Conservation (phyloP, 2,888 invertebrate species). For the Drosophila lutescens region DNA sequence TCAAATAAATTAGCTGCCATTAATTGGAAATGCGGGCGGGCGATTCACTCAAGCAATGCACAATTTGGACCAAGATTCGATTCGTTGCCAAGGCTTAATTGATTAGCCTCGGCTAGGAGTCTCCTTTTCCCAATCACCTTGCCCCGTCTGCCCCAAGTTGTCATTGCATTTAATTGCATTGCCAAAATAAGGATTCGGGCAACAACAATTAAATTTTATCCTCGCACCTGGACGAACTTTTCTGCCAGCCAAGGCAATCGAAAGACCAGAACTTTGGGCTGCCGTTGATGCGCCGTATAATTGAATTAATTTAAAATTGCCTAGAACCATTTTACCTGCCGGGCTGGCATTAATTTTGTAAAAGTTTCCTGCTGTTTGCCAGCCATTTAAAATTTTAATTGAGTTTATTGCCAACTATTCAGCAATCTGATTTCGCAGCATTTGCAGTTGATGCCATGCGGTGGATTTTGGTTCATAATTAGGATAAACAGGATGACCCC, state of each 20-base stretch:
- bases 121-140: background rate
- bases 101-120: slow-evolving; percentile 33
- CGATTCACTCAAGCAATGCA: slow-evolving; percentile 35
- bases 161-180: slow-evolving; percentile 69
- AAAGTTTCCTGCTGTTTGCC: slow-evolving; percentile 40
- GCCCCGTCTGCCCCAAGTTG: slow-evolving; percentile 13
- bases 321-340: slow-evolving; percentile 8
- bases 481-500: slow-evolving; percentile 23
- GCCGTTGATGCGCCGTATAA: slow-evolving; percentile 41
- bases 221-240: slow-evolving; percentile 51
- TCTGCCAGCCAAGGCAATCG: slow-evolving; percentile 31
- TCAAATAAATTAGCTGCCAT: slow-evolving; percentile 67
- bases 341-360: slow-evolving; percentile 25
- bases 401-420: slow-evolving; percentile 48
- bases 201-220: slow-evolving; percentile 58
- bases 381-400: slow-evolving; percentile 54
- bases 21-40: slow-evolving; percentile 61
- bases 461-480: slow-evolving; percentile 19
- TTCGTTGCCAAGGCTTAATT: slow-evolving; percentile 38
- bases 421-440: slow-evolving; percentile 41
- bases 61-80: slow-evolving; percentile 29
- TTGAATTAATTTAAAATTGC: slow-evolving; percentile 61
- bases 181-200: slow-evolving; percentile 55
- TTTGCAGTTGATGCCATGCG: slow-evolving; percentile 5
- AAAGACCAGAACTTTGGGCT: slow-evolving; percentile 18